Base-by-base conservation (phyloP, 2,888 invertebrate genomes). In the Dermolepida albohirtum region DNA sequence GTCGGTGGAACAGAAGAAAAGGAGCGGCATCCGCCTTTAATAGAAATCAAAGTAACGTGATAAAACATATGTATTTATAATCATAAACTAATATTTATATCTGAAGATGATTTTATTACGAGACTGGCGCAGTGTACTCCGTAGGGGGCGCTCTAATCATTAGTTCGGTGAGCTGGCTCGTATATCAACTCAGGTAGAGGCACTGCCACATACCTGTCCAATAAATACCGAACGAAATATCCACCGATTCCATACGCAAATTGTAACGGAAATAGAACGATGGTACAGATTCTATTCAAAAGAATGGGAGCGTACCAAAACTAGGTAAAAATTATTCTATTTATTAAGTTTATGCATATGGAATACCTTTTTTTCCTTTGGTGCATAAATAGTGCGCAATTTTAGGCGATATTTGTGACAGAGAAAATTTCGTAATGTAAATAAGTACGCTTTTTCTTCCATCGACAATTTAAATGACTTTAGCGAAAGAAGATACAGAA, bases 1-100 rank as follows among this genome's bases (percentile, higher is more conserved):
- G 59, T 44, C 59, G 59, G 27, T 47, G 62, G 17, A 59, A 59
- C 59, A 29, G 44, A 44, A 59, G 59, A 59, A 44, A 29, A 47
- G 40, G 50, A 64, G 69, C 71, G 72, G 71, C 67, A 67, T 70
- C 65, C 70, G 68, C 68, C 62, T 64, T 62, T 67, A 68, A 68
- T 68, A 68, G 68, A 65, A 68, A 68, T 68, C 68, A 73, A 73
- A 67, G 72, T 72, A 75, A 75, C 77, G 82, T 74, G 81, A 79
- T 80, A 80, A 80, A 81, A 83, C 81, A 80, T 75, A 74, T 81
- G 81, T 81, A 80, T 78, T 78, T 79, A 78, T 77, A 81, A 81
- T 79, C 78, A 76, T 79, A 81, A 80, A 78, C 81, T 76, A 82
- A 83, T 83, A 82, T 83, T 82, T 82, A 82, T 82, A 81, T 81